Conservation (phyloP, 23 tunicate genomes). For the Halocynthia roretzi region DNA sequence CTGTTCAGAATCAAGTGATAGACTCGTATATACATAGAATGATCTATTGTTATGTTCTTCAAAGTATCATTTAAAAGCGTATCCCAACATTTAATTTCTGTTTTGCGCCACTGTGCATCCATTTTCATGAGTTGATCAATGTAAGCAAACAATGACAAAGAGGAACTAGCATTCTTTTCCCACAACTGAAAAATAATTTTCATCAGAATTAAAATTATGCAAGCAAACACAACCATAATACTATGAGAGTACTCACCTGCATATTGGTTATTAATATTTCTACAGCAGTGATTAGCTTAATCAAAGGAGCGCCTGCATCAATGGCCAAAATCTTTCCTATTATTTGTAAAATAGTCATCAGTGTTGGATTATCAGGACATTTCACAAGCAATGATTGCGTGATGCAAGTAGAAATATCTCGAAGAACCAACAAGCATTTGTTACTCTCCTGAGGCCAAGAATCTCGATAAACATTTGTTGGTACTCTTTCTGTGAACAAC, state of each 20-base stretch:
- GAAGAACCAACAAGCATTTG: conserved; percentile 49
- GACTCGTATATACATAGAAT: too few relatives aligned
- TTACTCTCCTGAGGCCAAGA: conserved; percentile 26
- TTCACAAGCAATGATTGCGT: conserved; percentile 18
- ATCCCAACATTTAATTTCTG: conserved; percentile 72
- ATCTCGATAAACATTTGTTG: conserved; percentile 37
- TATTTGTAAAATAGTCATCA: conserved; percentile 30
- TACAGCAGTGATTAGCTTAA: conserved; percentile 61
- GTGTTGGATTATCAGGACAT: conserved; percentile 73
- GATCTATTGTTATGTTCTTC: too few relatives aligned
- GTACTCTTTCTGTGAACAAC: too few relatives aligned
- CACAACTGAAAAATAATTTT: conserved; percentile 33
- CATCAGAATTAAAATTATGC: not conserved
- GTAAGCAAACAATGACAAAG: conserved; percentile 36
- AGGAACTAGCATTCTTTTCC: conserved; percentile 62
- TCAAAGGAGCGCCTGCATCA: conserved; percentile 52
- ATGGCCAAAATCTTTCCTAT: conserved; percentile 37
- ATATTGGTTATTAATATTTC: conserved; percentile 41
- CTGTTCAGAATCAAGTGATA: too few relatives aligned
- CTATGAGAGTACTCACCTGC: conserved; percentile 37
- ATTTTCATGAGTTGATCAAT: conserved; percentile 47
- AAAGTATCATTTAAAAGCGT: conserved; percentile 37
- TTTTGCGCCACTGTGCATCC: conserved; percentile 67
- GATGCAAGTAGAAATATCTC: conserved; percentile 20
- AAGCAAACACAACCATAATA: not conserved